Conservation (phyloP, 2,113 vertebrate species). For the Chauna torquata region DNA sequence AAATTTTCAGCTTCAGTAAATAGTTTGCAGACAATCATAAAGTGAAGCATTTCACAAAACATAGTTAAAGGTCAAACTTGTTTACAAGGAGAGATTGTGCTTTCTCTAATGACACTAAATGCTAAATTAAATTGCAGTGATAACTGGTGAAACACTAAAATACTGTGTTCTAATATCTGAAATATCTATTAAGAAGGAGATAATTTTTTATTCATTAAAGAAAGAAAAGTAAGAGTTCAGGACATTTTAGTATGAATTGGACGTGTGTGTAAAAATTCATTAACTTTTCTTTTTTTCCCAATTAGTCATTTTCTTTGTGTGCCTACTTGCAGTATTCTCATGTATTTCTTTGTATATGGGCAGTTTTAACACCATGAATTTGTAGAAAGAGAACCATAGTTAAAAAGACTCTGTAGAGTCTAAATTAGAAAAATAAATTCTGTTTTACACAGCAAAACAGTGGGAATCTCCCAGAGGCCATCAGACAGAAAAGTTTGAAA, state of each 20-base stretch:
- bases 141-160: neutral
- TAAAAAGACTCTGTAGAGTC: neutral
- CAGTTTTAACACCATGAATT: neutral
- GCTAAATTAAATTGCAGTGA: neutral
- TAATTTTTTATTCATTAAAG: neutral
- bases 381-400: neutral
- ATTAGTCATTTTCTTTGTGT: neutral
- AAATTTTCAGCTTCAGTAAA: neutral
- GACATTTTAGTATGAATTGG: neutral
- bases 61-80: constrained; percentile 14
- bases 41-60: neutral
- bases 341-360: neutral
- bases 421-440: neutral
- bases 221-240: neutral
- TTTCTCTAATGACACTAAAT: neutral
- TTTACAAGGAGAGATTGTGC: neutral
- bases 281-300: neutral
- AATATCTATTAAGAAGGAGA: neutral
- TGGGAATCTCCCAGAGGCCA: neutral
- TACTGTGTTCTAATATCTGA: neutral
- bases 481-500: neutral
- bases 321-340: neutral
- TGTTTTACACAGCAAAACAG: neutral
- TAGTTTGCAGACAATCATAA: neutral
- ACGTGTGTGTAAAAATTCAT: neutral